These are phyloP conservation scores for Empidonax traillii DNA, from an alignment of 2,113 vertebrate species.

Conservation along the genomic window DNA sequence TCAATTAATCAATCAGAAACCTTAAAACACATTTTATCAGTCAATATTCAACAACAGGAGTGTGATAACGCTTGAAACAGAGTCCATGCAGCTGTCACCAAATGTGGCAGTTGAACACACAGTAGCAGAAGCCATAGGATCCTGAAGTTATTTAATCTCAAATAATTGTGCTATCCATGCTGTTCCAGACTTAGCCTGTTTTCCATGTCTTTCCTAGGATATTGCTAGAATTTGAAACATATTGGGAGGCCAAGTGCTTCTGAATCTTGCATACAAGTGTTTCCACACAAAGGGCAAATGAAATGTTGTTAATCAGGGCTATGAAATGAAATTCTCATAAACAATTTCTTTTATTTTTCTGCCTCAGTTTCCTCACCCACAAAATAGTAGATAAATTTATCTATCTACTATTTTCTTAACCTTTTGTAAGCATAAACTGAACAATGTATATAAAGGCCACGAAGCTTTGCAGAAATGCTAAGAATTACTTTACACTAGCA, in stretches of 20 bases:
- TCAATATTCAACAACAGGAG: background rate
- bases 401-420: background rate
- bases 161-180: background rate
- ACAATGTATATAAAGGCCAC: background rate
- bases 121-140: background rate
- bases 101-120: background rate
- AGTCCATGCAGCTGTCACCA: rapidly evolving
- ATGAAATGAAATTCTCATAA: background rate
- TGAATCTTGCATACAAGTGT: background rate
- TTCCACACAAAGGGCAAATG: background rate
- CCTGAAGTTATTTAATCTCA: background rate
- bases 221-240: background rate
- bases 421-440: background rate
- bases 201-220: background rate
- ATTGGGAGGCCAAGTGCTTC: background rate
- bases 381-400: background rate
- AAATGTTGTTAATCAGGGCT: background rate
- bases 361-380: background rate
- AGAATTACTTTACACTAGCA: background rate
- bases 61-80: background rate
- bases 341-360: background rate
- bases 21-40: background rate
- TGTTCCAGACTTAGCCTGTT: background rate
- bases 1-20: background rate
- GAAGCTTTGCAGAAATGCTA: background rate